A percentile compares a stretch with the other conserved stretches of the same genome.
These are phyloP conservation scores for Oriolus oriolus DNA, from an alignment of 2,113 vertebrate genomes.

Conservation along the genomic window DNA sequence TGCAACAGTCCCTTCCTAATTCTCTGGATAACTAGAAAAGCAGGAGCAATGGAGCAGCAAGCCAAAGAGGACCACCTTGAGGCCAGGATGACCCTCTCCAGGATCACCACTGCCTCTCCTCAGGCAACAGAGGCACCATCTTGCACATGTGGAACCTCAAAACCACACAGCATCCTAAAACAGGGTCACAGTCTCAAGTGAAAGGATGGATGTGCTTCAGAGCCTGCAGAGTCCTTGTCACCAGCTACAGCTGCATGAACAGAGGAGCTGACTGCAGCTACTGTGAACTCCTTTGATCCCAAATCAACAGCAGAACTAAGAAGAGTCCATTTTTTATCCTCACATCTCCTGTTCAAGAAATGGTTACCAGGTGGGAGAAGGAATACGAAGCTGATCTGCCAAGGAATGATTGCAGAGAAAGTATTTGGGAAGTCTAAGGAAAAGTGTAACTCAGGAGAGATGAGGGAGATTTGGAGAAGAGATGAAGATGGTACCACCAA, in stretches of 20 bases:
- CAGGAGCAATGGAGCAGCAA: neutral
- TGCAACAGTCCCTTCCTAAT: neutral
- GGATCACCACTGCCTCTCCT: fast-evolving
- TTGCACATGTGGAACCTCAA: neutral
- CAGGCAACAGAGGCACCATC: neutral
- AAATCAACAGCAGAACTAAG: neutral
- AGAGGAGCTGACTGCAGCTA: neutral
- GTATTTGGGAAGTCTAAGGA: neutral
- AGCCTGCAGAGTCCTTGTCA: neutral
- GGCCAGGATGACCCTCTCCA: neutral
- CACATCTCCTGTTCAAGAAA: neutral
- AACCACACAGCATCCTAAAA: neutral
- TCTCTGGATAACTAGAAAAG: neutral
- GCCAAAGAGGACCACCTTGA: neutral
- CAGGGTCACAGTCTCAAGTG: neutral
- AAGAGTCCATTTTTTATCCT: neutral
- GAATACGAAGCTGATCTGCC: neutral
- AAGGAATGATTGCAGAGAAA: neutral
- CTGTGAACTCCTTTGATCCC: neutral
- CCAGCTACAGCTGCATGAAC: neutral
- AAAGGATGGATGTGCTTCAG: neutral
- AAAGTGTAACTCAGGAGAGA: neutral
- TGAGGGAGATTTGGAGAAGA: neutral
- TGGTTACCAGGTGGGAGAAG: neutral
- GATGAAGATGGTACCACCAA: neutral